phyloP scores from a whole-genome alignment of 1,140 invertebrate genomes.

The Calosoma granatense region DNA sequence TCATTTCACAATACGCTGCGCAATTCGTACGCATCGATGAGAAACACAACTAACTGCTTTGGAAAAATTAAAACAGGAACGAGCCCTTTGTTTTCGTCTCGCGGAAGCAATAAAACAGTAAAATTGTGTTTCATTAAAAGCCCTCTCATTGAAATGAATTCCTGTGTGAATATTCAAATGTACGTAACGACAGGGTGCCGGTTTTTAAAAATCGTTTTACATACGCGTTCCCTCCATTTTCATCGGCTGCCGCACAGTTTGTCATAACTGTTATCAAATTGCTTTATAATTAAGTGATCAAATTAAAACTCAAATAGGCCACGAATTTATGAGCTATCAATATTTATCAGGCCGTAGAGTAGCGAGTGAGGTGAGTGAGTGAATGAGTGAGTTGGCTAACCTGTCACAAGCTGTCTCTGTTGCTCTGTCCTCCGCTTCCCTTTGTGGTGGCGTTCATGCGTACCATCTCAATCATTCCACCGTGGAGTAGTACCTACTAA shows the following conservation, averaged over 20 bases:
- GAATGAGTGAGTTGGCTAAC: neutral
- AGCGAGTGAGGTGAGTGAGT: too few relatives aligned
- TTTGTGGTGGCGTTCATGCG: conserved; percentile 1
- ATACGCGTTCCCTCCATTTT: neutral
- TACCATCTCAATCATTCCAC: conserved; percentile 1
- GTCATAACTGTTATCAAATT: conserved; percentile 5
- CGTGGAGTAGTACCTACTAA: neutral
- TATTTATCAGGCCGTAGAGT: conserved; percentile 2
- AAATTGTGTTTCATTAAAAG: conserved; percentile 7
- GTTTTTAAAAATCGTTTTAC: conserved; percentile 6
- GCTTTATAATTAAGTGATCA: conserved; percentile 6
- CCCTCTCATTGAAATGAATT: neutral
- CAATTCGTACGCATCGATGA: neutral
- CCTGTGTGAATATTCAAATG: conserved; percentile 7
- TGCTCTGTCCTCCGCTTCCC: neutral
- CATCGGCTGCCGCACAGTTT: neutral
- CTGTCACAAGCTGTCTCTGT: neutral
- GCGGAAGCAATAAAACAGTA: conserved; percentile 2
- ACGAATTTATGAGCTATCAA: conserved; percentile 7
- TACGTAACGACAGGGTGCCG: neutral
- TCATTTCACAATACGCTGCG: neutral
- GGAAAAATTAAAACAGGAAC: neutral
- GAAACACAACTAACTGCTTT: neutral
- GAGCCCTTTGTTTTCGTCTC: neutral
- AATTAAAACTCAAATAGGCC: conserved; percentile 8